Percentiles rank a stretch among this genome's conserved stretches.
Evolutionary conservation across 1,140 invertebrate genomes (phyloP).

Genomic region (Bombus turneri): DNA sequence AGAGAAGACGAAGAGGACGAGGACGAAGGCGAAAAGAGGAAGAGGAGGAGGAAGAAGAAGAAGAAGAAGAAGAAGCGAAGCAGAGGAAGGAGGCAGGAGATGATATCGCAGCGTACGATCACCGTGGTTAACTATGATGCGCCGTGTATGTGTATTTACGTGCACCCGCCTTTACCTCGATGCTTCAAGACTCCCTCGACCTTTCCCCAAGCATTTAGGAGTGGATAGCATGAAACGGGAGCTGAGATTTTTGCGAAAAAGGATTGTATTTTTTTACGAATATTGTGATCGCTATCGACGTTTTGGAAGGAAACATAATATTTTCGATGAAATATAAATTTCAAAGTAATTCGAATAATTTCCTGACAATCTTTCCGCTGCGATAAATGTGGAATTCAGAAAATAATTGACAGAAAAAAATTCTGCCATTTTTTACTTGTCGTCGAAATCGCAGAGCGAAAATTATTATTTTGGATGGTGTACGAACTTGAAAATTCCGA

Average conservation of each 20-base stretch:
- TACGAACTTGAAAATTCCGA: not conserved
- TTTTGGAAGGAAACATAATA: not conserved
- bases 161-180: slow-evolving; percentile 32
- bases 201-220: not conserved
- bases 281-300: not conserved
- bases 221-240: not conserved
- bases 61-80: not conserved
- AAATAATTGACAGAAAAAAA: too few relatives aligned
- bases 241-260: not conserved
- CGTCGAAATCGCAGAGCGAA: not conserved
- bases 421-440: too few relatives aligned
- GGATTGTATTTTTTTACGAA: not conserved
- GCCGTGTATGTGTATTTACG: slow-evolving; percentile 34
- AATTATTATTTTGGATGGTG: not conserved
- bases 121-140: slow-evolving; percentile 69
- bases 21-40: not conserved
- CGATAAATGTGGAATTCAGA: not conserved
- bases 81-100: slow-evolving; percentile 53
- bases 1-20: slow-evolving; percentile 32
- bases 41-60: not conserved
- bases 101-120: slow-evolving; percentile 68
- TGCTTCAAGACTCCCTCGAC: slow-evolving; percentile 6
- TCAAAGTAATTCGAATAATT: not conserved
- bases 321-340: not conserved
- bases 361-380: not conserved